Evolutionary conservation across 2,797 vertebrate genomes (phyloP).

Genomic region (Sphenopsis melanotis): DNA sequence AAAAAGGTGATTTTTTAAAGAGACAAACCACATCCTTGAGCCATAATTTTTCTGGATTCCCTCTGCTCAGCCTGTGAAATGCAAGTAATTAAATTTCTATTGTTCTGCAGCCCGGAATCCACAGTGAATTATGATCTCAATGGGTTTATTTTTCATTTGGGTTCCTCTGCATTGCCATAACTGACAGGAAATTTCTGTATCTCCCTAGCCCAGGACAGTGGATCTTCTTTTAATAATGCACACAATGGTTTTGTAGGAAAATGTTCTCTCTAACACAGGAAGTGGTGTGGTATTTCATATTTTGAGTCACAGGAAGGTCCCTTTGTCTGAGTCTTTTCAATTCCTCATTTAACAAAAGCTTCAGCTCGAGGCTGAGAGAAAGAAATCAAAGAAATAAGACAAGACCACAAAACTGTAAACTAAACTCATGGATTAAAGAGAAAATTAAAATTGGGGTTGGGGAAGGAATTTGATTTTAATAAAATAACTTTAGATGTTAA

Average conservation of each 20-base stretch:
- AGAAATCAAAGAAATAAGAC: not conserved
- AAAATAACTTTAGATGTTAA: not conserved
- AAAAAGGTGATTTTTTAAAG: not conserved
- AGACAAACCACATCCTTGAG: not conserved
- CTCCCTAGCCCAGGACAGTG: not conserved
- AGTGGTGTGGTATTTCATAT: not conserved
- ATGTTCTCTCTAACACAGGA: not conserved
- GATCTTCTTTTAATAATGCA: not conserved
- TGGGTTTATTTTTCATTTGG: not conserved
- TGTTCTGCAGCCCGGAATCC: not conserved
- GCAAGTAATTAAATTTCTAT: not conserved
- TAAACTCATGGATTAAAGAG: not conserved
- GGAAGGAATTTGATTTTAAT: not conserved
- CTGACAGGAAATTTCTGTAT: not conserved
- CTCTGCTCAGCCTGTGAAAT: not conserved
- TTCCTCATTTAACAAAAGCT: not conserved
- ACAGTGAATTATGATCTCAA: not conserved
- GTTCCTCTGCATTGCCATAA: not conserved
- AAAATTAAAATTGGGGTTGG: not conserved
- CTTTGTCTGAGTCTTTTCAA: not conserved
- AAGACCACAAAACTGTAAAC: not conserved
- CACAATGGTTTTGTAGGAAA: not conserved
- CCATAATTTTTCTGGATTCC: not conserved
- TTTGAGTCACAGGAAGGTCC: not conserved
- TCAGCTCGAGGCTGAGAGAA: not conserved